Evolutionary conservation across 2,797 vertebrate genomes (phyloP), one percentile per base, ranked within the genome.

Genomic region (Trachurus trachurus): DNA sequence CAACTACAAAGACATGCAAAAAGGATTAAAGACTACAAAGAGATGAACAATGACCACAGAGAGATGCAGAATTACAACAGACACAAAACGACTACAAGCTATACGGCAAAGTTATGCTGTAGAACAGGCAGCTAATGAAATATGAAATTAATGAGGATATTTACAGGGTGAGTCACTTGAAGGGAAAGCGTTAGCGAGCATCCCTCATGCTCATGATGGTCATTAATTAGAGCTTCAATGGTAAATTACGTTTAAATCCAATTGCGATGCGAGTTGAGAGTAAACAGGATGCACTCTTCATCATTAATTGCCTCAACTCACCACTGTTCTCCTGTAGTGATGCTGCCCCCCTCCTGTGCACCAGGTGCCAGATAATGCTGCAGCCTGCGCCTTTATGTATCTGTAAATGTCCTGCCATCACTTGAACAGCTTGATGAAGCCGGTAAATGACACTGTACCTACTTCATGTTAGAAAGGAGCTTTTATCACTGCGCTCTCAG

Each of bases 361-460:
- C 66, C 40, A 45, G 34, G 29, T 42, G 59, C 37, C 71, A 76
- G 47, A 64, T 42, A 22, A 63, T 31, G 16, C 31, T 34, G 8
- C 34, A 49, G 47, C 9, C 5, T 3, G 11, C 2, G 3, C 34
- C 15, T 21, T 49, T 58, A 26, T 26, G 26, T 26, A 65, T 5
- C 68, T 64, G 22, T 69, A 42, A 65, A 77, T 17, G n/a, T 62
- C 19, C 49, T 31, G 29, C 50, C 76, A 47, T 49, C 59, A n/a
- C 34, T 54, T 58, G 39, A 52, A 29, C 65, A 54, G 70, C 44
- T 50, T 56, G 62, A 87, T 59, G 65, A 74, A 73, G 70, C 40
- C 17, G 10, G 4, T 31, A 17, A 22, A 9, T 21, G 15, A 47
- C 12, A 19, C 45, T 49, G 45, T 49, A 22, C 3, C 0, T 59